Evolutionary conservation across 2,797 vertebrate genomes (phyloP).

Genomic region (Peromyscus aztecus): DNA sequence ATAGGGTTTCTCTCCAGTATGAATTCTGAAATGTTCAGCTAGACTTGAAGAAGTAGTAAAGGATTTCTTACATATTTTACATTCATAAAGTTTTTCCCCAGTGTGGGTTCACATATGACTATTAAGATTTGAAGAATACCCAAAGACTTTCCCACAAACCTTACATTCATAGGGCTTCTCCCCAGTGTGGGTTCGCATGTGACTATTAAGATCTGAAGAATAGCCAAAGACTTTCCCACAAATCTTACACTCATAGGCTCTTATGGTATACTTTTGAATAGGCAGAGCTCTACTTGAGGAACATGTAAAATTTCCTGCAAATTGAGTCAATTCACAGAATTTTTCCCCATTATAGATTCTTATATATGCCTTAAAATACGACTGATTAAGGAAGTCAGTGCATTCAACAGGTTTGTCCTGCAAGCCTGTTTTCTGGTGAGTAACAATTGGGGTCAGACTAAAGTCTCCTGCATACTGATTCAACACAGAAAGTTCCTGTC

Average conservation of each 20-base stretch:
- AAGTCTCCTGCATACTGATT: background rate
- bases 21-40: background rate
- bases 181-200: slow-evolving; percentile 9
- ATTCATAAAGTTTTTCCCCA: background rate
- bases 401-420: background rate
- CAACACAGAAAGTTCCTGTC: background rate
- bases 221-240: slow-evolving; percentile 29
- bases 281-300: background rate
- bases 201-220: slow-evolving; percentile 4
- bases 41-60: background rate
- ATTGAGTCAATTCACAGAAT: background rate
- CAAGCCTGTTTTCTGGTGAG: background rate
- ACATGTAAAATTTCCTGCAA: background rate
- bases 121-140: background rate
- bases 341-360: background rate
- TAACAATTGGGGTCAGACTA: background rate
- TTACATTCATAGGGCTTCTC: slow-evolving; percentile 17
- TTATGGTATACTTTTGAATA: background rate
- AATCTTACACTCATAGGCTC: background rate
- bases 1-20: background rate
- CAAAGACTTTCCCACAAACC: background rate
- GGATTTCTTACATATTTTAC: slow-evolving; percentile 1
- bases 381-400: background rate
- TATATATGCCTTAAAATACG: background rate
- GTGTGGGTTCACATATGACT: slow-evolving; percentile 7